Evolutionary conservation across 2,113 vertebrate genomes (phyloP), one percentile per base, ranked within the genome.

Genomic region (Microcebus jonahi): DNA sequence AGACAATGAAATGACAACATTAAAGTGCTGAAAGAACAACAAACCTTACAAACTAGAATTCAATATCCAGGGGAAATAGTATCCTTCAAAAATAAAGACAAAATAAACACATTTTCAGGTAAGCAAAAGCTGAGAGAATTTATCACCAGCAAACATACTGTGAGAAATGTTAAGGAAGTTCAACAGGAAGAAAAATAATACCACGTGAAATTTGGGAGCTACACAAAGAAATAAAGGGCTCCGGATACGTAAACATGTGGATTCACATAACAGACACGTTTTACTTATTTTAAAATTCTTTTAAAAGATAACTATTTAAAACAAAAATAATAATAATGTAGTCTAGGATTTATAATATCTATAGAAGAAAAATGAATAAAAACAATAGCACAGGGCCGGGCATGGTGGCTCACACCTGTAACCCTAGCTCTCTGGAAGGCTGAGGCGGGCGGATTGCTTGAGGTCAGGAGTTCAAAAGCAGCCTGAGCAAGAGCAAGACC

Each of bases 31-130:
- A 53, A 63, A 92, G 50, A 77, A 76, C 80, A 85, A 39, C 59
- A 80, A 88, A 18, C 0, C 18, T 68, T 68, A 63, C 18, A 91
- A 25, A 25, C 48, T 76, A 83, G 59, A 89, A 89, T 86, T 93
- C 73, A 68, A 45, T 36, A 25, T 87, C 29, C 21, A 57, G 36
- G 45, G 23, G 17, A 81, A 97, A 88, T 14, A 42, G 15, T 45
- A 59, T 42, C 39, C 82, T 94, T 97, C 83, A 91, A 90, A 91
- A 76, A 65, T 82, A n/a, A 83, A 96, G 79, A 86, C 34, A 90
- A 89, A 88, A 90, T 42, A 76, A 82, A 95, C 31, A 89, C 50
- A 86, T 70, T 83, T 81, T 77, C 18, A 94, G 63, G 42, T 87
- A 96, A 93, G 95, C 18, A 92, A 88, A 92, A 95, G 50, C 48